A percentile compares a stretch with the other conserved stretches of the same genome.
These are phyloP conservation scores for Battus philenor DNA, from an alignment of 1,140 invertebrate genomes.

Conservation along the genomic window DNA sequence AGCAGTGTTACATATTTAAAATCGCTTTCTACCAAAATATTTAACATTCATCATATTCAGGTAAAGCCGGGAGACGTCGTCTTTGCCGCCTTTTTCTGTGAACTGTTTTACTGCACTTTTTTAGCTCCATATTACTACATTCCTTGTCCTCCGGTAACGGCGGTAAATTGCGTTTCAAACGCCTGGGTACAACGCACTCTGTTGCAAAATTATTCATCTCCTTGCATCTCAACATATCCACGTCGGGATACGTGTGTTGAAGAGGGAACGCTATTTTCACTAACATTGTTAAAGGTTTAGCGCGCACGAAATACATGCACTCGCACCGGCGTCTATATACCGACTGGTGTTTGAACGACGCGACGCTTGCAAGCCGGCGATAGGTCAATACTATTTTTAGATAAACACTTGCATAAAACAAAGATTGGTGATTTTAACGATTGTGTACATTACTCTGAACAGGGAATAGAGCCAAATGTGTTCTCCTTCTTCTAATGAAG, in stretches of 20 bases:
- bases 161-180: constrained; percentile 44
- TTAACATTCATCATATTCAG: constrained; percentile 61
- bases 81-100: constrained; percentile 42
- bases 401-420: constrained; percentile 25
- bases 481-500: constrained; percentile 15
- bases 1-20: too few species aligned
- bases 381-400: constrained; percentile 34
- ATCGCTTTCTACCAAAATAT: constrained; percentile 13
- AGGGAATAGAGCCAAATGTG: constrained; percentile 33
- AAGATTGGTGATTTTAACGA: constrained; percentile 20
- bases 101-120: constrained; percentile 37
- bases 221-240: constrained; percentile 53
- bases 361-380: constrained; percentile 19
- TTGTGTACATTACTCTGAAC: constrained; percentile 26
- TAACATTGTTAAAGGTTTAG: constrained; percentile 34
- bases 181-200: constrained; percentile 49
- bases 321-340: constrained; percentile 25
- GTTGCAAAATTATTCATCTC: constrained; percentile 45
- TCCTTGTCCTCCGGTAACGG: constrained; percentile 63
- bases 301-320: constrained; percentile 29
- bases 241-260: constrained; percentile 40
- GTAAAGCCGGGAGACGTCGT: constrained; percentile 44
- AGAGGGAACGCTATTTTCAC: constrained; percentile 47
- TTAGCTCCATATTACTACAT: constrained; percentile 41
- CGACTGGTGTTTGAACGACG: constrained; percentile 27